Evolutionary conservation across 2,113 vertebrate species (phyloP).

Genomic region (Globicephala melas): DNA sequence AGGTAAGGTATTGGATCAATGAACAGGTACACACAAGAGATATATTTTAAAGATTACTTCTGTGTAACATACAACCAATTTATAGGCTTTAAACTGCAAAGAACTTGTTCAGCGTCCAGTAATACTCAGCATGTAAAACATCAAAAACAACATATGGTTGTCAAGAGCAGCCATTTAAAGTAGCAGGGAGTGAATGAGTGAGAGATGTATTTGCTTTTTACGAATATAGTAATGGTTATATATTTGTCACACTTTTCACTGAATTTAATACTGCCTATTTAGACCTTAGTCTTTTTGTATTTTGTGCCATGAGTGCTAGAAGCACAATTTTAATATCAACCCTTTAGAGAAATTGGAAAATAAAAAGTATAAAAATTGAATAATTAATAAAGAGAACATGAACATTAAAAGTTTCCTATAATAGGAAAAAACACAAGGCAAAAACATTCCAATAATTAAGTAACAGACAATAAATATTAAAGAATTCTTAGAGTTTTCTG

Average conservation of each 20-base stretch:
- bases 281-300: not conserved
- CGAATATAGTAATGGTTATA: not conserved
- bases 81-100: constrained; percentile 7
- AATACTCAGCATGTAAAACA: constrained; percentile 1
- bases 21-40: constrained; percentile 52
- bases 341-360: not conserved
- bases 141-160: constrained; percentile 38
- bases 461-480: not conserved
- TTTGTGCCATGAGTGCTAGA: not conserved
- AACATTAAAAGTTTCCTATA: not conserved
- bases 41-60: constrained; percentile 39
- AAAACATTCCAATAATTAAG: not conserved
- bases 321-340: not conserved
- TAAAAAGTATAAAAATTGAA: not conserved
- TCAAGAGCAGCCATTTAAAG: constrained; percentile 41
- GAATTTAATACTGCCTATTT: not conserved
- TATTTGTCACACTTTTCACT: not conserved
- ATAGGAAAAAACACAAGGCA: not conserved
- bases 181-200: not conserved
- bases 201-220: not conserved
- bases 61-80: constrained; percentile 38
- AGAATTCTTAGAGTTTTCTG: not conserved
- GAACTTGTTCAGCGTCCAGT: constrained; percentile 17
- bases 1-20: constrained; percentile 49
- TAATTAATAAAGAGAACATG: not conserved